Evolutionary conservation across 2,797 vertebrate species (phyloP), one percentile per base, ranked within the genome.

Genomic region (Novumbra hubbsi): DNA sequence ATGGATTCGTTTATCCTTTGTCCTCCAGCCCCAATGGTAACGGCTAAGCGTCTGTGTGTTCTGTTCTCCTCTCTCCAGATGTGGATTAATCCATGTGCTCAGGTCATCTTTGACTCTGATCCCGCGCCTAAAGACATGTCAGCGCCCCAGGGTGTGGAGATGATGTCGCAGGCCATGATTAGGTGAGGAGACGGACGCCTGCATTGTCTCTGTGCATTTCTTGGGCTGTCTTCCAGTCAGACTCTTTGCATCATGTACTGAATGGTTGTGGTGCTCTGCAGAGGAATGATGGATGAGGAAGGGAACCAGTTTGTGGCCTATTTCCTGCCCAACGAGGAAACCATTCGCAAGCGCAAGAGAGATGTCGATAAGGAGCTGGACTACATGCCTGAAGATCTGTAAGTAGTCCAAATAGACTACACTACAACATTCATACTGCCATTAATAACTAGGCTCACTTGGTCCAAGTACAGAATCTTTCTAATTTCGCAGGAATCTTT

Each of bases 141-240:
- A 0, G 95, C 84, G 0, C 82, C 94, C 0, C 93, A 94, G 0
- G 96, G 93, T 0, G 90, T 98, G 45, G 96, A 98, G 0, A 97
- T 98, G 96, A 98, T 98, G 97, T 98, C 97, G 70, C 97, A 98
- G 89, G 97, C 96, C 77, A 98, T 98, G 97, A 98, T 98, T 92
- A 95, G 97, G 97, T 96, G 68, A 70, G 73, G 73, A n/a, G 14
- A 41, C 27, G 2, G 21, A 1, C 34, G n/a, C n/a, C 67, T 75
- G 52, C 5, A 48, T 9, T 27, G 16, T 41, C 32, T 73, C 15
- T 27, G 19, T 38, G 14, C 34, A 8, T 34, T 30, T 69, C 14
- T 24, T 30, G 55, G 72, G 1, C 27, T 7, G 16, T 65, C 15
- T 28, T 19, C 27, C 28, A 9, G 6, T 65, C 19, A 16, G 16